Base-by-base conservation (phyloP, 2,888 invertebrate species). In the Trisateles emortualis region DNA sequence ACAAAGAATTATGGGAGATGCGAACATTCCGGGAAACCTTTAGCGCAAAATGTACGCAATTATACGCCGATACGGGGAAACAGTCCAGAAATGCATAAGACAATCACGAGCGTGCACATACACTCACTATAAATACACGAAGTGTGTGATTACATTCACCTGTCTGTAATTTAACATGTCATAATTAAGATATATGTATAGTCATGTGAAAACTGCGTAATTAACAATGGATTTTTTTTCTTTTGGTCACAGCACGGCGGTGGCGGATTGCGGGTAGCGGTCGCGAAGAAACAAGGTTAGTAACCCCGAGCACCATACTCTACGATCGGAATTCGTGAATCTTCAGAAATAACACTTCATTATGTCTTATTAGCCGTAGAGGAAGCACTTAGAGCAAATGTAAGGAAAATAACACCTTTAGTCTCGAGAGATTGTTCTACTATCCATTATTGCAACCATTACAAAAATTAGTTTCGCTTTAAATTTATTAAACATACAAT, bases 331-430 rank as follows among this genome's bases (percentile, higher is more conserved):
- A 88, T 92, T 90, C 84, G 87, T 88, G 88, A 88, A 90, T 89
- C 88, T 86, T 86, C 85, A 86, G 81, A 90, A 90, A 88, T 88
- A 90, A 87, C 86, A 87, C 84, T 81, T 88, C 86, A 90, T 91
- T 90, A 89, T 84, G 76, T 86, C 86, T 88, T 88, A 91, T 90
- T 91, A 90, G 84, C 79, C 77, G 79, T 83, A 81, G 86, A 88
- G 89, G 88, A 89, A 88, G 85, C 88, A 88, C 88, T 90, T 88
- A 88, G 76, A 83, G 84, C 85, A 84, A 88, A 87, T 84, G 87
- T 86, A 85, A 77, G 79, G 84, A 83, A 86, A 90, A 88, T 87
- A 88, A 87, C 81, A 86, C 80, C 83, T 85, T 81, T 74, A 74
- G 69, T 78, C 76, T 79, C 68, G 70, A 75, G 57, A 78, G 80